Percentiles rank a stretch among this genome's conserved stretches.
phyloP scores from a whole-genome alignment of 2,888 invertebrate species.

The Eupithecia subfuscata region DNA sequence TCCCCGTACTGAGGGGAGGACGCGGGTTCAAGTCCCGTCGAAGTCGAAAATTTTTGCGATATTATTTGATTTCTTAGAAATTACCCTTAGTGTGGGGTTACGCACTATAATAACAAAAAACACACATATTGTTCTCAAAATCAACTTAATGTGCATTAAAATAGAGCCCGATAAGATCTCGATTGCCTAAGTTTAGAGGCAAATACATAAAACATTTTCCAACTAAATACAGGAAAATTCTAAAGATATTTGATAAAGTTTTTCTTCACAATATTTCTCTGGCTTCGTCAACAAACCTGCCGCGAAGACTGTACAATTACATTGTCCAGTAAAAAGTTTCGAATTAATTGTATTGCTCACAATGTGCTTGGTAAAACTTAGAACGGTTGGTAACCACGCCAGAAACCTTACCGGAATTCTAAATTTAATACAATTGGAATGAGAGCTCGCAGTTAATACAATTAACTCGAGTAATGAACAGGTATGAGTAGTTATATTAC shows the following conservation, averaged over 20 bases:
- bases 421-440: constrained; percentile 32
- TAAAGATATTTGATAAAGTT: neutral
- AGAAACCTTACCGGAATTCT: constrained; percentile 33
- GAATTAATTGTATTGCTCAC: constrained; percentile 26
- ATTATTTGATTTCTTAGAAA: too few species aligned
- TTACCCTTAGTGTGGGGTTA: too few species aligned
- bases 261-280: constrained; percentile 9
- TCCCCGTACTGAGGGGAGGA: too few species aligned
- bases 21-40: too few species aligned
- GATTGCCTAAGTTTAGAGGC: neutral
- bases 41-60: too few species aligned
- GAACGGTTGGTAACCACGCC: constrained; percentile 19
- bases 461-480: constrained; percentile 38
- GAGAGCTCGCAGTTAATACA: constrained; percentile 39
- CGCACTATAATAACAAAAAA: too few species aligned
- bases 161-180: neutral
- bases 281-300: constrained; percentile 11
- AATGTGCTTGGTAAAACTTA: constrained; percentile 22
- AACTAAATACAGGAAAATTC: neutral
- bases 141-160: neutral
- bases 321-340: constrained; percentile 36
- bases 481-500: constrained; percentile 28
- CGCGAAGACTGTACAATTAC: constrained; percentile 20
- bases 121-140: neutral
- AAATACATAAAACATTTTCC: neutral